Conservation (phyloP, 2,888 invertebrate genomes). For the Esperia sulphurella region DNA sequence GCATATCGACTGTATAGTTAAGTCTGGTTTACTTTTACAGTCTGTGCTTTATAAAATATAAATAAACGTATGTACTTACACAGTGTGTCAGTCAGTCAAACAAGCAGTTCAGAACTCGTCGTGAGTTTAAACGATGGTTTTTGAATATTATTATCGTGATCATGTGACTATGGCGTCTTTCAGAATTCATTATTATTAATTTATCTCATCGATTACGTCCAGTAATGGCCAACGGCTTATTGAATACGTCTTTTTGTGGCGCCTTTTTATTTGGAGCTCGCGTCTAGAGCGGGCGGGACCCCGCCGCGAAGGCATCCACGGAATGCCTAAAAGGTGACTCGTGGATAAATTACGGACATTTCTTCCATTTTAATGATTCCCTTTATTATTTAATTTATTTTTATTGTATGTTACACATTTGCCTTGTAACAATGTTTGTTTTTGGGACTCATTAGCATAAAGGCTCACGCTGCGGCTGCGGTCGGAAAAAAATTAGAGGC, state of each 20-base stretch:
- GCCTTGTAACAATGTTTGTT: conserved; percentile 77
- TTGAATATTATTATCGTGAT: not conserved
- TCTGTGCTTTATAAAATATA: too few relatives aligned
- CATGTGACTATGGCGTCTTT: conserved; percentile 25
- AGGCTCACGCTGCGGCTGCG: conserved; percentile 59
- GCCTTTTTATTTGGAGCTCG: conserved; percentile 74
- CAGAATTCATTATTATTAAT: conserved; percentile 72
- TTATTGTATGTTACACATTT: conserved; percentile 78
- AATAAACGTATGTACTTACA: too few relatives aligned
- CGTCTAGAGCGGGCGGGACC: conserved; percentile 69
- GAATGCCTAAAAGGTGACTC: conserved; percentile 78
- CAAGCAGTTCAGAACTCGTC: too few relatives aligned
- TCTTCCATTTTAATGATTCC: conserved; percentile 78
- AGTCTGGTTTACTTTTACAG: too few relatives aligned
- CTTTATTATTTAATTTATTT: conserved; percentile 79
- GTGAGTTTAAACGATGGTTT: too few relatives aligned
- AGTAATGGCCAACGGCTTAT: conserved; percentile 74
- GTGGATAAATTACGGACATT: conserved; percentile 78
- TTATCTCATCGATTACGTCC: conserved; percentile 75
- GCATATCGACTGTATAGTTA: too few relatives aligned
- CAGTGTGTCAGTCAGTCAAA: too few relatives aligned
- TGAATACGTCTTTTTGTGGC: conserved; percentile 78
- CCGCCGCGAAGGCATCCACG: conserved; percentile 74
- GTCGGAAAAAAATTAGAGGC: conserved; percentile 43
- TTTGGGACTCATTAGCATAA: conserved; percentile 77